Evolutionary conservation across 2,888 invertebrate genomes (phyloP), one percentile per base, ranked within the genome.

Genomic region (Lithosia quadra): DNA sequence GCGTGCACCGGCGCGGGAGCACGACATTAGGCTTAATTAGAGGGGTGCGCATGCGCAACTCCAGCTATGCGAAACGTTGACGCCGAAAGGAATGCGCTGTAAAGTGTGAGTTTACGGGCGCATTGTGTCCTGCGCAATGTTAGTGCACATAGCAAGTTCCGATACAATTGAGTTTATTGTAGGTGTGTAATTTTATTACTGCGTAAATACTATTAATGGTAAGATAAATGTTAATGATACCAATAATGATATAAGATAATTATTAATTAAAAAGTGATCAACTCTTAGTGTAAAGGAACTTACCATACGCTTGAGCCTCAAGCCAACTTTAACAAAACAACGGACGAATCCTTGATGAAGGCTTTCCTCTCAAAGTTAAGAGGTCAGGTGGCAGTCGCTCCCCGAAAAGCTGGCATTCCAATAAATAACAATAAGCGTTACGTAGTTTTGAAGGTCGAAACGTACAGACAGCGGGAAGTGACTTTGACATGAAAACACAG

Each of bases 1-100:
- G 58, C 43, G 28, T 39, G 66, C 53, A 13, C 18, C 49, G 24
- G 67, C 62, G 68, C 67, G 59, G 61, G 57, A 49, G 58, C 76
- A 79, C 76, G 70, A 72, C 73, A 63, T 43, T 10, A 63, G 65
- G 68, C 58, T 36, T 80, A 77, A 77, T 74, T 80, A 78, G 62
- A 28, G 49, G 65, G 33, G 68, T 67, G 77, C 77, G 73, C 69
- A 55, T 3, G 71, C 58, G 68, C 72, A 68, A 13, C 18, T 22
- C 55, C 10, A 65, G 24, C 21, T 58, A 58, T 65, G 65, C 65
- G 22, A 56, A 22, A 7, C 57, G 43, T 49, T 49, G 63, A 63
- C 63, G 63, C 63, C 63, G 8, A 5, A 9, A n/a, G 63, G 63
- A 63, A 55, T 63, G 24, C 24, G 22, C 55, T 53, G 55, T 22